phyloP scores from a whole-genome alignment of 2,113 vertebrate species.

The Grantiella picta region DNA sequence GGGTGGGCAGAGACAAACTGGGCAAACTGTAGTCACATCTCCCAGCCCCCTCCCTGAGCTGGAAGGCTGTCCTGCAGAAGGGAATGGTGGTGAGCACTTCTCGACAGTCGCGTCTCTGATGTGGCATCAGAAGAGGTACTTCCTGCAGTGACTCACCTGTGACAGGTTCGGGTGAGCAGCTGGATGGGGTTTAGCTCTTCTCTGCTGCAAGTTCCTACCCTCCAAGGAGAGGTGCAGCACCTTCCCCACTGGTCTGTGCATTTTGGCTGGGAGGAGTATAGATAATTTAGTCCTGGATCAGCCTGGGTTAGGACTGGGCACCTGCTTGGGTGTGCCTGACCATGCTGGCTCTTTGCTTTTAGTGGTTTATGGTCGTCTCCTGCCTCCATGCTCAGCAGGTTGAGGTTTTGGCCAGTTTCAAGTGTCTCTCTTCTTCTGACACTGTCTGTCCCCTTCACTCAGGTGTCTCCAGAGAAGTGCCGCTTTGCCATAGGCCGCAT shows the following conservation, averaged over 20 bases:
- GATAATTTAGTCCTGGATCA: not conserved
- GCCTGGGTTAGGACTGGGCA: not conserved
- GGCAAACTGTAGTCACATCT: not conserved
- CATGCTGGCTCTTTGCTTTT: not conserved
- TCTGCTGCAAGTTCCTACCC: not conserved
- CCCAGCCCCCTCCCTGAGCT: fast-evolving
- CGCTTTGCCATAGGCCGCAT: constrained; percentile 87
- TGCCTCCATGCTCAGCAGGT: not conserved
- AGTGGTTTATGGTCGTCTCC: not conserved
- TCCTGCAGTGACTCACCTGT: not conserved
- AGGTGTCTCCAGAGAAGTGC: constrained; percentile 82
- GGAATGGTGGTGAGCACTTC: fast-evolving
- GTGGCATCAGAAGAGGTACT: not conserved
- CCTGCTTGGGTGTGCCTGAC: not conserved
- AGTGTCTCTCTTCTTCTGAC: not conserved
- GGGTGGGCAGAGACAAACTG: not conserved
- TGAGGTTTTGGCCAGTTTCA: not conserved
- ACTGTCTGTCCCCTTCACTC: not conserved
- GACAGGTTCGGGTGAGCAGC: not conserved
- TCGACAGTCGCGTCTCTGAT: not conserved
- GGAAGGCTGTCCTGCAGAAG: not conserved
- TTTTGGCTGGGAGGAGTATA: not conserved
- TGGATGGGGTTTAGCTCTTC: not conserved
- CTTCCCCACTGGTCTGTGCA: not conserved
- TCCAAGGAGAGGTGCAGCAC: not conserved